These are phyloP conservation scores for Melinaea marsaeus DNA, from an alignment of 2,888 invertebrate species.

Conservation along the genomic window DNA sequence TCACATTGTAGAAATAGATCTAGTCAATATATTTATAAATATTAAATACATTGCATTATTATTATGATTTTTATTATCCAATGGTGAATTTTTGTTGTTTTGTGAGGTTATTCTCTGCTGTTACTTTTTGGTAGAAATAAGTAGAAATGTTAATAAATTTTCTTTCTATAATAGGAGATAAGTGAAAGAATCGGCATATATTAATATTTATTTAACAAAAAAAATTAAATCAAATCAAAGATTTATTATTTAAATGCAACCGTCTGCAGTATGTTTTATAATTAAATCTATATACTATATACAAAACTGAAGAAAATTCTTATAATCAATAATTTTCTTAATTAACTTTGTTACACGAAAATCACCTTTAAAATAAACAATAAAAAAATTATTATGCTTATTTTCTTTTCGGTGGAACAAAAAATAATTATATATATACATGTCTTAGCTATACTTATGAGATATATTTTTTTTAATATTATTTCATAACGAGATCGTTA, in stretches of 20 bases:
- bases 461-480: not conserved
- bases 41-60: not conserved
- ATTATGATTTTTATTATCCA: not conserved
- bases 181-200: not conserved
- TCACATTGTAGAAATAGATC: not conserved
- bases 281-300: not conserved
- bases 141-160: too few relatives aligned
- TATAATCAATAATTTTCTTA: too few relatives aligned
- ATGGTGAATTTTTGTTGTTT: not conserved
- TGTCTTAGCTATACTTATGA: not conserved
- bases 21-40: not conserved
- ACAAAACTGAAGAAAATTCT: not conserved
- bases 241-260: not conserved
- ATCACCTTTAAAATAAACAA: too few relatives aligned
- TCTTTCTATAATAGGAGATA: too few relatives aligned
- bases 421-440: slow-evolving; percentile 3
- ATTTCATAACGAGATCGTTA: slow-evolving; percentile 2
- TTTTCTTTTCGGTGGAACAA: slow-evolving; percentile 6
- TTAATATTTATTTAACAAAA: slow-evolving; percentile 4
- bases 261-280: not conserved
- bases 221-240: not conserved
- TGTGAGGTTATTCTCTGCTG: not conserved
- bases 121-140: not conserved
- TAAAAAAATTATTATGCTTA: not conserved
- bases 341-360: too few relatives aligned